Conservation (phyloP, 1,140 invertebrate species). For the Bombus ignitus region DNA sequence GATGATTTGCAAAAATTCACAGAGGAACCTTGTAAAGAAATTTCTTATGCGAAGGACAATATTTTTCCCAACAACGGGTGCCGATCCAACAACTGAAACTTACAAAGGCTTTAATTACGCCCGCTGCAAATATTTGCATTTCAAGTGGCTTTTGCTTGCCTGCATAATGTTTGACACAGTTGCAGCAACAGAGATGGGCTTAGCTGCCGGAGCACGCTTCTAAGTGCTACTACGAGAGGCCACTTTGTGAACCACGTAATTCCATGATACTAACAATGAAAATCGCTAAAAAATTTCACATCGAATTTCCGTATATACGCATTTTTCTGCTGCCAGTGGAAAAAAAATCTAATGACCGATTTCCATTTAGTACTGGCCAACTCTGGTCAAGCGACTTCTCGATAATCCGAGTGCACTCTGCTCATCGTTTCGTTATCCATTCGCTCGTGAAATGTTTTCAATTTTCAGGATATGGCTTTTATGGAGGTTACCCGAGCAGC, state of each 20-base stretch:
- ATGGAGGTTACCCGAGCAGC: not conserved
- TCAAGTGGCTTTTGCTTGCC: conserved; percentile 68
- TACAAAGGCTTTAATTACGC: conserved; percentile 66
- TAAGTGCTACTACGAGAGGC: conserved; percentile 48
- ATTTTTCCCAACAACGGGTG: conserved; percentile 13
- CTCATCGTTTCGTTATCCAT: not conserved
- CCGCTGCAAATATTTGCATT: conserved; percentile 71
- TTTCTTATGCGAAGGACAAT: not conserved
- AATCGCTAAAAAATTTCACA: not conserved
- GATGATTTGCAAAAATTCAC: not conserved
- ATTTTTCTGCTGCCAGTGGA: fast-evolving
- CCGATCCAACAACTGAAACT: conserved; percentile 35
- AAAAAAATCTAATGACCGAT: not conserved
- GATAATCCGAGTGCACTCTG: not conserved
- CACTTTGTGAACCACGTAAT: conserved; percentile 35
- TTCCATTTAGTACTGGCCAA: too few species aligned
- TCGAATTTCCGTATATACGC: not conserved
- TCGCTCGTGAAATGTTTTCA: not conserved
- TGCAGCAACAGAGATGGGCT: conserved; percentile 31
- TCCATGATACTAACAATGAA: not conserved
- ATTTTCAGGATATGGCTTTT: not conserved
- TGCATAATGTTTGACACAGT: conserved; percentile 73
- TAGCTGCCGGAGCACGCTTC: not conserved
- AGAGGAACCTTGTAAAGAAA: too few species aligned
- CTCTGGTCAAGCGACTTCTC: not conserved